Base-by-base conservation (phyloP, 2,888 invertebrate species). In the Cephus spinipes region DNA sequence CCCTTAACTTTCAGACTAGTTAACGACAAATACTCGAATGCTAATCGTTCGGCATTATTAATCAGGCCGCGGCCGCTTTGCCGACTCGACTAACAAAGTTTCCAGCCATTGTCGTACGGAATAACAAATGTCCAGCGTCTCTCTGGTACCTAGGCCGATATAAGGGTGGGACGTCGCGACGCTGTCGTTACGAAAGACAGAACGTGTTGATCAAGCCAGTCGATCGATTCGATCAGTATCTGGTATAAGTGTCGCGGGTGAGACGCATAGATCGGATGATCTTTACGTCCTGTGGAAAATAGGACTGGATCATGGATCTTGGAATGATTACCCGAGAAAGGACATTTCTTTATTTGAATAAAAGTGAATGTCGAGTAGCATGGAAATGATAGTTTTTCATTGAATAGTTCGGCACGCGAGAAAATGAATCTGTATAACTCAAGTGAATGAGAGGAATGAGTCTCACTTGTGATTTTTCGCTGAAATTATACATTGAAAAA, bases 41-140 rank as follows among this genome's bases (percentile, higher is more conserved):
- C 78, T 78, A 78, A 78, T 78, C 78, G 78, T n/a, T 76, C 35
- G 78, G 73, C 76, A 76, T 78, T 78, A 78, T 76, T 75, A 78
- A 78, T 78, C 78, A 78, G 78, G 69, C 76, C 15, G 75, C 69
- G 33, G 73, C 73, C 76, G 75, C 73, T 75, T 78, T 78, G 71
- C 73, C 74, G 69, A 78, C 75, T 78, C 73, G 69, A 73, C 75
- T 78, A 78, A 76, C 78, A 78, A 78, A 78, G 76, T 78, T 78
- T 78, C 73, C 78, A 78, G 75, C 75, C 78, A 78, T 76, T 78
- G 78, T 78, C 75, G 78, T 73, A 68, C 71, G 30, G 78, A 78
- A 78, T 78, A 78, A 78, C 75, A 78, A 78, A 78, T 76, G n/a
- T 30, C 32, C 12, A 74, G 31, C 75, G 75, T 32, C 75, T 33